Evolutionary conservation across 2,888 invertebrate species (phyloP).

Genomic region (Seira musarum): DNA sequence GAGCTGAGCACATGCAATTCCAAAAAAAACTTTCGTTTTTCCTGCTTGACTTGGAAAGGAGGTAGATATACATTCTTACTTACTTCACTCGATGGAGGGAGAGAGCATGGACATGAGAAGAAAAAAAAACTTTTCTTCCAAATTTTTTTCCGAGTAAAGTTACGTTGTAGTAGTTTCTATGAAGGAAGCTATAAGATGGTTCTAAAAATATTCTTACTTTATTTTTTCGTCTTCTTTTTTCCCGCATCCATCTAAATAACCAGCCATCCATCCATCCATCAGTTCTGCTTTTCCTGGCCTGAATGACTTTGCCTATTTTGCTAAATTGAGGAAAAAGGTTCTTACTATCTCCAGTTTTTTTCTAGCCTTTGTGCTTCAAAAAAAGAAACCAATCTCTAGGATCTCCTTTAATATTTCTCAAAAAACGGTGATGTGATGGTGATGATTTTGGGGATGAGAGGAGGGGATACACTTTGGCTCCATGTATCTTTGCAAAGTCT

Average conservation of each 20-base stretch:
- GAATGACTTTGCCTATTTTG: constrained; percentile 62
- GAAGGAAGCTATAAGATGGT: constrained; percentile 24
- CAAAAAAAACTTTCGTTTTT: constrained; percentile 40
- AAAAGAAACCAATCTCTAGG: constrained; percentile 44
- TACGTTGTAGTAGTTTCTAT: not conserved
- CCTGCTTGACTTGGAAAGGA: not conserved
- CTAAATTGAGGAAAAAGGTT: constrained; percentile 62
- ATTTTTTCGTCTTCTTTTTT: constrained; percentile 36
- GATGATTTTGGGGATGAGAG: not conserved
- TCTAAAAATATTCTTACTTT: constrained; percentile 35
- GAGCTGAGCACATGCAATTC: constrained; percentile 60
- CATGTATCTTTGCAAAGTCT: not conserved
- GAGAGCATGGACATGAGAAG: not conserved
- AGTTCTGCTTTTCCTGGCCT: constrained; percentile 54
- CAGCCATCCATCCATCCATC: constrained; percentile 55
- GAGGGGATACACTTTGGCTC: not conserved
- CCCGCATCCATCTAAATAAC: constrained; percentile 42
- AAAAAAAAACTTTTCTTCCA: not conserved
- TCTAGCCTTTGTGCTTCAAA: constrained; percentile 17
- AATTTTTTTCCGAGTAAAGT: not conserved
- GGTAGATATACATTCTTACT: not conserved
- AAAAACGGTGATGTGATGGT: not conserved
- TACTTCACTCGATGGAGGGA: not conserved
- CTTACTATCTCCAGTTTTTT: constrained; percentile 30
- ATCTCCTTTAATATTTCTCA: constrained; percentile 14